Conservation (phyloP, 2,797 vertebrate species). For the Myotis pilosus region DNA sequence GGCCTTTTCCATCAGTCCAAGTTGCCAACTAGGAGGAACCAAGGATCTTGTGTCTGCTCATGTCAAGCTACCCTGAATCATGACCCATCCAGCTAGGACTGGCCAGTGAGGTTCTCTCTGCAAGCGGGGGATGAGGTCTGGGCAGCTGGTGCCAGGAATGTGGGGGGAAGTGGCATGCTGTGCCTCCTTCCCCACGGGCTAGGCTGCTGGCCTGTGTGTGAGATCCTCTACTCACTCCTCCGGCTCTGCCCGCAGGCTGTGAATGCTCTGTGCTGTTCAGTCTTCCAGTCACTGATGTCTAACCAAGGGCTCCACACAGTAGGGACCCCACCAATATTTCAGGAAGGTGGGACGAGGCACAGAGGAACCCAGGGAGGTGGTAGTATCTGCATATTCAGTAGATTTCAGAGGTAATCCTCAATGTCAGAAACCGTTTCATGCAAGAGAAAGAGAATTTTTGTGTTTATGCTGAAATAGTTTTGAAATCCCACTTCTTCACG, state of each 20-base stretch:
- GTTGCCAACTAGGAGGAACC: neutral
- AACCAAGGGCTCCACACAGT: too few species aligned
- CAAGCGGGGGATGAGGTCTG: neutral
- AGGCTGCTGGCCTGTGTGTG: fast-evolving
- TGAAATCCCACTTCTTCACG: neutral
- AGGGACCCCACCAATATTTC: neutral
- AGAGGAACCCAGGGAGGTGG: neutral
- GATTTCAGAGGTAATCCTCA: neutral
- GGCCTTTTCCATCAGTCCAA: neutral
- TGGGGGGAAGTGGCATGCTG: too few species aligned
- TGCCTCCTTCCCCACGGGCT: fast-evolving
- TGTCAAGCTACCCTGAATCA: neutral
- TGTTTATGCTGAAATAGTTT: neutral
- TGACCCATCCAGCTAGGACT: neutral
- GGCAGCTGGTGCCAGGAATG: neutral
- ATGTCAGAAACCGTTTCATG: neutral
- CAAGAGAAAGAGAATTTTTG: neutral
- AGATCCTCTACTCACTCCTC: neutral
- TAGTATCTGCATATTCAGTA: neutral
- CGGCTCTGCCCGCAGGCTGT: neutral
- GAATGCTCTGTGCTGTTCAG: fast-evolving
- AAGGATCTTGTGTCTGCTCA: neutral
- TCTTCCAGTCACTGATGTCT: neutral
- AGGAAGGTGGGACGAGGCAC: neutral
- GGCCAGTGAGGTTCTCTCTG: neutral